A percentile compares a stretch with the other conserved stretches of the same genome.
These are phyloP conservation scores for Trypoxylus dichotomus DNA, from an alignment of 1,140 invertebrate species.

Conservation along the genomic window DNA sequence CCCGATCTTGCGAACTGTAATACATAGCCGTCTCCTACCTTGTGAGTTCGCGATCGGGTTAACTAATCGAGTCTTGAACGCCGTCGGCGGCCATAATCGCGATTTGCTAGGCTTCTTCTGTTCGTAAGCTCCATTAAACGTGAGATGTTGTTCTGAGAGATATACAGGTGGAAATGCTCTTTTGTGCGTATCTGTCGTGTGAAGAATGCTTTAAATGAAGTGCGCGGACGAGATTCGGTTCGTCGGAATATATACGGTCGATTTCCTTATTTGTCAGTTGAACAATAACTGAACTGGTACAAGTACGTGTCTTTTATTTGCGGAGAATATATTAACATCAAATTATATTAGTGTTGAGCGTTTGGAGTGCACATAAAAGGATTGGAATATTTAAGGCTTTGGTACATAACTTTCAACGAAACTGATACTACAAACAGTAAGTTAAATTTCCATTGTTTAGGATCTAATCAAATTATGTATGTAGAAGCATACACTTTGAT, in stretches of 20 bases:
- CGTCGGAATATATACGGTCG: background rate
- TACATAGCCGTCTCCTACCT: background rate
- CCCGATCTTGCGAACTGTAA: background rate
- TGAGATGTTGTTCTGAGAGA: background rate
- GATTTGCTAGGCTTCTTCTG: background rate
- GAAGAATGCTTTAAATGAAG: background rate
- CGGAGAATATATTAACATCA: background rate
- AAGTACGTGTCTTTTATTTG: background rate
- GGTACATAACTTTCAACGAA: background rate
- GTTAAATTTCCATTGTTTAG: no score
- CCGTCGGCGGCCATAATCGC: background rate
- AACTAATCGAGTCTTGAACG: background rate
- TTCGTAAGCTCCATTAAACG: background rate
- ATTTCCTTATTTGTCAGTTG: slow-evolving; percentile 10
- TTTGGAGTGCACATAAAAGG: background rate
- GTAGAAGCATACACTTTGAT: no score
- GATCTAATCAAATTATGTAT: no score
- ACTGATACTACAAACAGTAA: background rate
- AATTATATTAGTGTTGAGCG: background rate
- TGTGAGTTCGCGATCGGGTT: background rate
- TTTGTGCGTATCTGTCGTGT: background rate
- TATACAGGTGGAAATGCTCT: background rate
- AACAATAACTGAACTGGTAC: slow-evolving; percentile 9
- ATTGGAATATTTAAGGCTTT: background rate
- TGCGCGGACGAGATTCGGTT: background rate